These are phyloP conservation scores for Stictonetta naevosa DNA, from an alignment of 2,113 vertebrate genomes.

Conservation along the genomic window DNA sequence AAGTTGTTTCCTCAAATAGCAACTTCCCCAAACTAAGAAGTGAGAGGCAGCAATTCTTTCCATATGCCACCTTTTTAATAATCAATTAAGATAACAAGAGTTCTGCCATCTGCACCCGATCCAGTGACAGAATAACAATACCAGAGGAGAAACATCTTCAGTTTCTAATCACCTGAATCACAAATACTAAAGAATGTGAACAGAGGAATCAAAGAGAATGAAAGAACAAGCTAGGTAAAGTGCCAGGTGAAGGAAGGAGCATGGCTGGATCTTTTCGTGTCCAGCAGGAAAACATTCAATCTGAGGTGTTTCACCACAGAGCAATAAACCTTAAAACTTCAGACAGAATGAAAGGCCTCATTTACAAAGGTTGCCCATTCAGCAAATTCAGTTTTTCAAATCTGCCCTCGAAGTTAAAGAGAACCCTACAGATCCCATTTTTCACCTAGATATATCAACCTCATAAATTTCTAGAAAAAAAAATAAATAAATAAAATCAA, in stretches of 20 bases:
- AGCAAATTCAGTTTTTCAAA: neutral
- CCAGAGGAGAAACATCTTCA: conserved; percentile 2
- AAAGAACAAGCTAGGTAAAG: neutral
- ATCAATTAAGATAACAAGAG: conserved; percentile 38
- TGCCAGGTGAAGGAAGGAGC: neutral
- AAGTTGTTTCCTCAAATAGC: neutral
- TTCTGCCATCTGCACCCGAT: conserved; percentile 46
- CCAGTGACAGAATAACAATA: conserved; percentile 22
- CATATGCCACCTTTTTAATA: conserved; percentile 58
- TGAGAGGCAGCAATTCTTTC: conserved; percentile 8
- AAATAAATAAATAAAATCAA: too few relatives aligned
- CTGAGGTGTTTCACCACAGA: neutral
- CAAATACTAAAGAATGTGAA: conserved; percentile 13
- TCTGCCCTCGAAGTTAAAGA: neutral
- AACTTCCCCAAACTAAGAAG: conserved; percentile 13
- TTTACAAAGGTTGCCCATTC: neutral
- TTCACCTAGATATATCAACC: neutral
- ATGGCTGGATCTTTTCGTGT: neutral
- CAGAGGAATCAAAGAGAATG: conserved; percentile 20
- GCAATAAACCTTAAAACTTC: neutral
- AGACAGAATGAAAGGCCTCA: neutral
- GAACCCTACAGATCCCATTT: neutral
- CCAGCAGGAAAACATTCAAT: neutral
- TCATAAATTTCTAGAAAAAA: neutral
- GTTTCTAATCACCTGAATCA: conserved; percentile 10